Evolutionary conservation across 30 jellyfish, hydroid and myxozoan species (phyloP).

Genomic region (Mastigias papua): DNA sequence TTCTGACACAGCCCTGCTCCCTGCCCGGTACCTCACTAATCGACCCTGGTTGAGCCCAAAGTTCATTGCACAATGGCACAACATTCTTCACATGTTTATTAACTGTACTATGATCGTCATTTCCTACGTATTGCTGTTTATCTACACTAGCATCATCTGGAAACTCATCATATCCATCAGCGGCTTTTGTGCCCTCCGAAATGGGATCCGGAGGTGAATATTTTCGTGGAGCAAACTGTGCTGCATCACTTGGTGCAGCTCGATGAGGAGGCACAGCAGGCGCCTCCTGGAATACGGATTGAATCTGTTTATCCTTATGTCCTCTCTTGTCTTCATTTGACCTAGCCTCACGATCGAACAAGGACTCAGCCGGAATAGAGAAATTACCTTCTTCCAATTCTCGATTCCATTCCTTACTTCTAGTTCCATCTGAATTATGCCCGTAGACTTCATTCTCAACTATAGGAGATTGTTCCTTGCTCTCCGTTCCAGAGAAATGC

Average conservation of each 20-base stretch:
- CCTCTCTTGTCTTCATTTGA: background rate
- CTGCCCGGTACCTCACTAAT: background rate
- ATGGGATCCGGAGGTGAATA: background rate
- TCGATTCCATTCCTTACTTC: background rate
- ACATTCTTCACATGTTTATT: background rate
- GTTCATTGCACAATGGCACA: background rate
- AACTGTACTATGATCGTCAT: background rate
- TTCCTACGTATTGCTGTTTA: background rate
- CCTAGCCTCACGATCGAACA: background rate
- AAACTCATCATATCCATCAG: background rate
- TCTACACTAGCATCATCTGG: background rate
- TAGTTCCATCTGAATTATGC: background rate
- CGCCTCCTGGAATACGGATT: background rate
- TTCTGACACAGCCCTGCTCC: background rate
- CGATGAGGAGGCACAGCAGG: conserved; percentile 38
- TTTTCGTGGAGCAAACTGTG: background rate
- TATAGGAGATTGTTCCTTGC: background rate
- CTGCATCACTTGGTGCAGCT: conserved; percentile 16
- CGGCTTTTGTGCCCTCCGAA: background rate
- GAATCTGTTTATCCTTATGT: background rate
- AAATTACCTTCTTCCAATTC: conserved; percentile 4
- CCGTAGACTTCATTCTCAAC: background rate
- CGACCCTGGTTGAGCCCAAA: background rate
- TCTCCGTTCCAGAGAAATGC: conserved; percentile 13
- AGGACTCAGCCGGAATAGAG: background rate